Conservation (phyloP, 64 coral and sea anemone species). For the Dendrophyllia cribrosa region DNA sequence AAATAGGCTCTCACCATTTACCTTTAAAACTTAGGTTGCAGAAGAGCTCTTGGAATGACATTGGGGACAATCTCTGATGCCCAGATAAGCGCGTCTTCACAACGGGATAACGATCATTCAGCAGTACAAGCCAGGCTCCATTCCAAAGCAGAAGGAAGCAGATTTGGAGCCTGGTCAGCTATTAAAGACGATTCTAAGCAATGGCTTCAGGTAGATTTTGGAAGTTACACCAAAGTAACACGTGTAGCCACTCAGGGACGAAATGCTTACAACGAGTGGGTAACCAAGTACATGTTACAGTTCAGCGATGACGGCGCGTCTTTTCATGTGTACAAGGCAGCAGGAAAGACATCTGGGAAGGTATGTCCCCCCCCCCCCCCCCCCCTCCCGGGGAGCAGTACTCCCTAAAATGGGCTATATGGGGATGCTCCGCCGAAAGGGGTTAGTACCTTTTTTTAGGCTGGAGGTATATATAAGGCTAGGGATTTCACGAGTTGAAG, state of each 20-base stretch:
- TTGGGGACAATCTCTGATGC: not conserved
- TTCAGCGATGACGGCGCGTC: not conserved
- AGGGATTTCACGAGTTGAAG: too few relatives aligned
- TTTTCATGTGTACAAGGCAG: not conserved
- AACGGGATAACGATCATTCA: not conserved
- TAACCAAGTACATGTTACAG: constrained; percentile 15
- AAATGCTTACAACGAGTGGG: constrained; percentile 1
- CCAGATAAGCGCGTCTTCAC: constrained; percentile 21
- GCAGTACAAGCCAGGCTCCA: constrained; percentile 26
- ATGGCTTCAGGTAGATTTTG: constrained; percentile 26
- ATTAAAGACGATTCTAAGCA: not conserved
- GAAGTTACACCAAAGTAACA: not conserved
- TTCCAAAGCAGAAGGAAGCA: constrained; percentile 10
- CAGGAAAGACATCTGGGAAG: too few relatives aligned
- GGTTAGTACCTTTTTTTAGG: too few relatives aligned
- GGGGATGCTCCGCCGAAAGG: too few relatives aligned
- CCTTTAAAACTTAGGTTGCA: not conserved
- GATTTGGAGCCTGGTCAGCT: constrained; percentile 9
- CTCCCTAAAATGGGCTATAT: too few relatives aligned
- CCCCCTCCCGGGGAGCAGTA: too few relatives aligned
- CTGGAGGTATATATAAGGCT: too few relatives aligned
- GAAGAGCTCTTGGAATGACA: not conserved
- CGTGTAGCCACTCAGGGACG: constrained; percentile 8
- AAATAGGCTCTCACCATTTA: too few relatives aligned
- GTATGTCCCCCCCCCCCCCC: too few relatives aligned